Percentiles rank a stretch among this genome's conserved stretches.
Evolutionary conservation across 1,140 invertebrate species (phyloP).

Genomic region (Scaptomyza pallida): DNA sequence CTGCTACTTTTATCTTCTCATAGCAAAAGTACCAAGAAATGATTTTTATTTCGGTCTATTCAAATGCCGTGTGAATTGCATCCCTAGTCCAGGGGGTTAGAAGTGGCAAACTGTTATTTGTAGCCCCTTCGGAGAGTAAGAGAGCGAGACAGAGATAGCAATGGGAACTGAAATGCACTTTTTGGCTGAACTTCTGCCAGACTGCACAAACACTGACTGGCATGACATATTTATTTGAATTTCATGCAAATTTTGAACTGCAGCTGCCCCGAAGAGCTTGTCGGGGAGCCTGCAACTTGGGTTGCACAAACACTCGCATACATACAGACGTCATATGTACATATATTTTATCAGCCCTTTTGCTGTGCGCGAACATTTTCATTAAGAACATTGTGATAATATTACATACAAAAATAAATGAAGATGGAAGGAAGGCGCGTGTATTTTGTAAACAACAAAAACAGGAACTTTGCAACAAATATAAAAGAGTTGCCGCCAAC

Average conservation of each 20-base stretch:
- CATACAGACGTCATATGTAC: too few relatives aligned
- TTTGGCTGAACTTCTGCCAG: slow-evolving; percentile 46
- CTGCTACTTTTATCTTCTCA: neutral
- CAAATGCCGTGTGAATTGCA: neutral
- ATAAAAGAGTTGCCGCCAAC: slow-evolving; percentile 50
- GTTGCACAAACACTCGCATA: too few relatives aligned
- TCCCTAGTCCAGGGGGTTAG: neutral
- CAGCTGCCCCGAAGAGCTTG: slow-evolving; percentile 9
- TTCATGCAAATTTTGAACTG: slow-evolving; percentile 71
- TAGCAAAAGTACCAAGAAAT: neutral
- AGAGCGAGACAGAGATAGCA: too few relatives aligned
- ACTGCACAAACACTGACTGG: slow-evolving; percentile 74
- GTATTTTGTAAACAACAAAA: slow-evolving; percentile 78
- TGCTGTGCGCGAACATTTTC: slow-evolving; percentile 47
- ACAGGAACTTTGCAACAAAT: slow-evolving; percentile 41
- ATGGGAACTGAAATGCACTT: slow-evolving; percentile 20
- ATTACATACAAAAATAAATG: neutral
- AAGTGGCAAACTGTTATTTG: neutral
- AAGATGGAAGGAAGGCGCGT: slow-evolving; percentile 47
- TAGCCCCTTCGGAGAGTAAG: neutral
- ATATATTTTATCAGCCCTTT: slow-evolving; percentile 3
- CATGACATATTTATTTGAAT: slow-evolving; percentile 81
- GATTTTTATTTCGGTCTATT: neutral
- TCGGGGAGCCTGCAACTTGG: too few relatives aligned
- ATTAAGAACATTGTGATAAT: slow-evolving; percentile 40